Conservation (phyloP, 2,113 vertebrate genomes). For the Zeus faber region DNA sequence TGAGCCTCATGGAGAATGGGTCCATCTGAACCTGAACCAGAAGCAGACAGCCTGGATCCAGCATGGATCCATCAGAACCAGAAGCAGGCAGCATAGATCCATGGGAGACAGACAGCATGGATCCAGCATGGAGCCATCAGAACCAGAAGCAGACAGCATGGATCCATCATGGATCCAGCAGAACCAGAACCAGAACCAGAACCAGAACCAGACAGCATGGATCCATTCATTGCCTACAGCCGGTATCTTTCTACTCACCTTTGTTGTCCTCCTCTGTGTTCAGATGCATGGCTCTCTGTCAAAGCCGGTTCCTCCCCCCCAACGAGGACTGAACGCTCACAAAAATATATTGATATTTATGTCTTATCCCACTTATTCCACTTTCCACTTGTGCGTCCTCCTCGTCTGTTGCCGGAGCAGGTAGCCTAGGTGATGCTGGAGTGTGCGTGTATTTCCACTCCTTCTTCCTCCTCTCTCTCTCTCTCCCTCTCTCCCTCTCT, state of each 20-base stretch:
- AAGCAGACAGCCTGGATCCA: too few relatives aligned
- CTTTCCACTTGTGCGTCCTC: slow-evolving; percentile 65
- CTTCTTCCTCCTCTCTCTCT: slow-evolving; percentile 22
- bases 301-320: too few relatives aligned
- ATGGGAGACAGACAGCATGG: too few relatives aligned
- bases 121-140: too few relatives aligned
- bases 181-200: too few relatives aligned
- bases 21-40: too few relatives aligned
- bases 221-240: slow-evolving; percentile 16
- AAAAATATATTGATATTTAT: slow-evolving; percentile 32
- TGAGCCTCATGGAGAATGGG: too few relatives aligned
- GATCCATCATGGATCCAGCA: too few relatives aligned
- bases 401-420: slow-evolving; percentile 50
- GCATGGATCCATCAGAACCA: too few relatives aligned
- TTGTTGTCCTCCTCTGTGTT: slow-evolving; percentile 76
- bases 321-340: too few relatives aligned
- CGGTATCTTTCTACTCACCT: slow-evolving; percentile 67
- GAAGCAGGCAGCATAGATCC: too few relatives aligned
- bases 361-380: slow-evolving; percentile 53
- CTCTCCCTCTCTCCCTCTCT: slow-evolving; percentile 11
- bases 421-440: slow-evolving; percentile 55
- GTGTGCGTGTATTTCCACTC: slow-evolving; percentile 44
- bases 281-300: slow-evolving; percentile 76
- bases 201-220: slow-evolving; percentile 6
- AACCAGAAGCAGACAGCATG: too few relatives aligned